A percentile compares a stretch with the other conserved stretches of the same genome.
Evolutionary conservation across 2,888 invertebrate genomes (phyloP).

Genomic region (Chaetoderma sp.): DNA sequence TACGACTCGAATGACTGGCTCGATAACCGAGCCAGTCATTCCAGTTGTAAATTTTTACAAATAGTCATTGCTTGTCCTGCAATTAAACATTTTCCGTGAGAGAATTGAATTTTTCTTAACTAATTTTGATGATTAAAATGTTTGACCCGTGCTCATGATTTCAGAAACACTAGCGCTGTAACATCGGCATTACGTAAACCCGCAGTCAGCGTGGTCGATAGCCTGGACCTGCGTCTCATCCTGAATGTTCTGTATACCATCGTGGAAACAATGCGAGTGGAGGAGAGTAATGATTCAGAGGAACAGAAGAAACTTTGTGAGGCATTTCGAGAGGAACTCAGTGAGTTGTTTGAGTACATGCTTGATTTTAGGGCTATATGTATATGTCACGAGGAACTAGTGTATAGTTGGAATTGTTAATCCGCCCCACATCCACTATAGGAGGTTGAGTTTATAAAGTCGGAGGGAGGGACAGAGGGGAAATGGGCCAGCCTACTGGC

Average conservation of each 20-base stretch:
- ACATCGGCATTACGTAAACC: conserved; percentile 74
- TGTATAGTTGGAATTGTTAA: background rate
- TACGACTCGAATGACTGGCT: too few species aligned
- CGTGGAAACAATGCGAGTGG: conserved; percentile 84
- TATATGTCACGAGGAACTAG: background rate
- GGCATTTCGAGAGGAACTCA: conserved; percentile 75
- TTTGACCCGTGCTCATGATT: too few species aligned
- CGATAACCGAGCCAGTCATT: too few species aligned
- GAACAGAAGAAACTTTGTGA: conserved; percentile 70
- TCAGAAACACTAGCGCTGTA: conserved; percentile 78
- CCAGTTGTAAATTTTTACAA: too few species aligned
- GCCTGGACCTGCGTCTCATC: conserved; percentile 90
- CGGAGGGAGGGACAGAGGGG: too few species aligned
- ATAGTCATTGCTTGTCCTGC: too few species aligned
- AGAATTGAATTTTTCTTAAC: too few species aligned
- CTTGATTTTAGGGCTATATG: background rate
- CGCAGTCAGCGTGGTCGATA: conserved; percentile 88
- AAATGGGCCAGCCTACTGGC: too few species aligned
- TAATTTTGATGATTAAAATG: too few species aligned
- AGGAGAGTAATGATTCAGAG: conserved; percentile 53
- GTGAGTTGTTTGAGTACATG: conserved; percentile 65
- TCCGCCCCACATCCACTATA: too few species aligned
- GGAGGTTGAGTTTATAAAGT: too few species aligned
- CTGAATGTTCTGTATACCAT: conserved; percentile 94
- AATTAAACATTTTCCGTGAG: too few species aligned